phyloP scores from a whole-genome alignment of 2,888 invertebrate species.

The Dolichopus griseipennis region DNA sequence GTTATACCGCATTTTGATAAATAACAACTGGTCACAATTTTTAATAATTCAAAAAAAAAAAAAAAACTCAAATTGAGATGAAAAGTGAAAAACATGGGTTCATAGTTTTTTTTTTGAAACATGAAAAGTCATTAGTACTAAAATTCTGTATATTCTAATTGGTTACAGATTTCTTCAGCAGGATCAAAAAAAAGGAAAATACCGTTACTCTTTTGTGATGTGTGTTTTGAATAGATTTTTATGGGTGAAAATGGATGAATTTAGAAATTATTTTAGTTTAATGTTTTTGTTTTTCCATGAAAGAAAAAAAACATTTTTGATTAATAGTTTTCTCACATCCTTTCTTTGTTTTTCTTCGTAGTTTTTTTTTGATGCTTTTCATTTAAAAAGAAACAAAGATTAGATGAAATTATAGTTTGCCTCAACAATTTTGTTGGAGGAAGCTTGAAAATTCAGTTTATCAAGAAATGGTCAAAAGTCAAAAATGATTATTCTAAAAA shows the following conservation, averaged over 20 bases:
- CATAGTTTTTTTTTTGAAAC: neutral
- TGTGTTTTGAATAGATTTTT: neutral
- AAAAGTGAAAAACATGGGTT: neutral
- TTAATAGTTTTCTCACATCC: neutral
- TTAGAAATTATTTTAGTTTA: neutral
- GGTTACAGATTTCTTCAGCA: neutral
- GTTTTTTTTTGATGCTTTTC: too few relatives aligned
- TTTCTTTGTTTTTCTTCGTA: neutral
- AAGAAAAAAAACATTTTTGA: neutral
- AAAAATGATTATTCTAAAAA: neutral
- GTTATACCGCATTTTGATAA: too few relatives aligned
- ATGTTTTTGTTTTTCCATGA: neutral
- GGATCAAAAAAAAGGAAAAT: neutral
- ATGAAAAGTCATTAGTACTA: neutral
- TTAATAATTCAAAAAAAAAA: too few relatives aligned
- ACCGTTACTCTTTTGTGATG: neutral
- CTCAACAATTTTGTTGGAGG: neutral
- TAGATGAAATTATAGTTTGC: neutral
- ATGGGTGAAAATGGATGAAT: neutral
- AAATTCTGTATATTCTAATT: slow-evolving; percentile 1
- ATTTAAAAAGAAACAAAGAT: neutral
- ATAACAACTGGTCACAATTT: too few relatives aligned
- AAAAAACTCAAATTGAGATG: too few relatives aligned
- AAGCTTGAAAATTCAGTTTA: neutral
- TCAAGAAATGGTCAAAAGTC: slow-evolving; percentile 1